Conservation (phyloP, 2,113 vertebrate species). For the Syngnathus floridae region DNA sequence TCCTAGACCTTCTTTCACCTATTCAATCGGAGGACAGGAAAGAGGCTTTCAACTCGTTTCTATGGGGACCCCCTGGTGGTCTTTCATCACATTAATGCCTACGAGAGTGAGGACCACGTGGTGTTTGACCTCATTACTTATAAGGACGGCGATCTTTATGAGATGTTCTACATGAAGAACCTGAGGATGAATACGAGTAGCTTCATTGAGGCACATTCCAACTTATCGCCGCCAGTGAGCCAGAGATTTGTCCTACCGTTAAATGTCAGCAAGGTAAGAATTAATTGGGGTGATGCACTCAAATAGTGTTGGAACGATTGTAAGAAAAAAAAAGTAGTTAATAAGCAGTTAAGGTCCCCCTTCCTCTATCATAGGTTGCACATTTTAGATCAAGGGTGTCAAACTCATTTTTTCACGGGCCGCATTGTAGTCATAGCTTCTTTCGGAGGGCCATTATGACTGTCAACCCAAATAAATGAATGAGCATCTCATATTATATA, state of each 20-base stretch:
- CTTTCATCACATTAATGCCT: conserved; percentile 90
- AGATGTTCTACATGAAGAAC: conserved; percentile 85
- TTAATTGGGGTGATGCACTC: too few relatives aligned
- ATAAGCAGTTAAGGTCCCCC: too few relatives aligned
- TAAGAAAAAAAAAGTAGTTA: too few relatives aligned
- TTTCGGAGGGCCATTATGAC: too few relatives aligned
- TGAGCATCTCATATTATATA: too few relatives aligned
- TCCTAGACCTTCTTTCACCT: conserved; percentile 84
- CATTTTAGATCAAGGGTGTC: too few relatives aligned
- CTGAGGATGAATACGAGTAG: conserved; percentile 41
- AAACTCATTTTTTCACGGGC: too few relatives aligned
- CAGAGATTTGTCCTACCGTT: conserved; percentile 73
- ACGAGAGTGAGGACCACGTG: conserved; percentile 78
- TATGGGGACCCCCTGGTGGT: conserved; percentile 77
- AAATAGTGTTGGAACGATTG: too few relatives aligned
- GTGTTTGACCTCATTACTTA: conserved; percentile 83
- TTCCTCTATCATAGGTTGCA: too few relatives aligned
- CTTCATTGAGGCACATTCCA: conserved; percentile 52
- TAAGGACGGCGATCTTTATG: conserved; percentile 76
- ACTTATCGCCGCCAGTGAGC: conserved; percentile 15
- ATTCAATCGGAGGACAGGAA: conserved; percentile 77
- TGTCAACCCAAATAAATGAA: too few relatives aligned
- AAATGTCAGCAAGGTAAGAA: conserved; percentile 68
- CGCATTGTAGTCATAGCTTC: too few relatives aligned
- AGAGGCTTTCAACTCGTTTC: conserved; percentile 66